A percentile compares a stretch with the other conserved stretches of the same genome.
Evolutionary conservation across 2,113 vertebrate genomes (phyloP).

Genomic region (Tinamus guttatus): DNA sequence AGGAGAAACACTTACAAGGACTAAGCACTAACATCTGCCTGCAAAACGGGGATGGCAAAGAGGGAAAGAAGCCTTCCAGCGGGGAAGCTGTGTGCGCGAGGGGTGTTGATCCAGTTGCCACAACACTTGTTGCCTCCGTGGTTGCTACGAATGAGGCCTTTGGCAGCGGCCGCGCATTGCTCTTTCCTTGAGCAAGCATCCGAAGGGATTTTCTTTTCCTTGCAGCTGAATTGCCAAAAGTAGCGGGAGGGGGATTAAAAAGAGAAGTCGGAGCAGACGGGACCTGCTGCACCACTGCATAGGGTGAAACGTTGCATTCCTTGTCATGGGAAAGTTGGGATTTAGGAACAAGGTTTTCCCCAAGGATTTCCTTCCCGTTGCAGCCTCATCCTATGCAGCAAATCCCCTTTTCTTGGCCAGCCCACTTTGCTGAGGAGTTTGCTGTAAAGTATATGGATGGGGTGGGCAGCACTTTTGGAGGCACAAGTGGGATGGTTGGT

Average conservation of each 20-base stretch:
- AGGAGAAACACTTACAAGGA: constrained; percentile 10
- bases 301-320: background rate
- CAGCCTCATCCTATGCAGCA: no score
- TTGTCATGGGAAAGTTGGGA: no score
- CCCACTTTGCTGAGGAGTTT: no score
- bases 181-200: constrained; percentile 57
- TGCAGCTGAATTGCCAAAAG: constrained; percentile 10
- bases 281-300: background rate
- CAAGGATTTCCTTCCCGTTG: no score
- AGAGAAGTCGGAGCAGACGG: background rate
- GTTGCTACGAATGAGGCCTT: constrained; percentile 67
- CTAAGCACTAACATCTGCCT: constrained; percentile 31
- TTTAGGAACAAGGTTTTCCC: no score
- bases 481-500: no score
- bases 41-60: background rate
- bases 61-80: constrained; percentile 15
- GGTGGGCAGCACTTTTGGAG: background rate
- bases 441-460: background rate
- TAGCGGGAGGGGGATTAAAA: background rate
- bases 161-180: constrained; percentile 5
- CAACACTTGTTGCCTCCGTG: constrained; percentile 44
- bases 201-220: constrained; percentile 38
- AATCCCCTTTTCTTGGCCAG: no score
- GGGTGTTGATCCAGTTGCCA: constrained; percentile 63
- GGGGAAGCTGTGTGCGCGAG: background rate